A percentile compares a stretch with the other conserved stretches of the same genome.
phyloP scores from a whole-genome alignment of 2,113 vertebrate species.

The Istiophorus platypterus region DNA sequence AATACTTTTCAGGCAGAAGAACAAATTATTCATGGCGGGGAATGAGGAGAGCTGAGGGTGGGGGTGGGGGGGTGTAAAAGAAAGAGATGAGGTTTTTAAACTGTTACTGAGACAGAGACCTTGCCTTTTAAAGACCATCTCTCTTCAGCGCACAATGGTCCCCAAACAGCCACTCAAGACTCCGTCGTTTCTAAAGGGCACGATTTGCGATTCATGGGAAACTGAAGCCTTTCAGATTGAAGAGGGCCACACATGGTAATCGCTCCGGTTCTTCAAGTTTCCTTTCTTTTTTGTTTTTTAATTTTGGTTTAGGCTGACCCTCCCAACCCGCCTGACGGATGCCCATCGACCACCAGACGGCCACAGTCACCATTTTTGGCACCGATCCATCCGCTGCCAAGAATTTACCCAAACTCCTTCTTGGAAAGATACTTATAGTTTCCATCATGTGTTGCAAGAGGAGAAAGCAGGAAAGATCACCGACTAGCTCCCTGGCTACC shows the following conservation, averaged over 20 bases:
- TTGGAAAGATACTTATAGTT: too few relatives aligned
- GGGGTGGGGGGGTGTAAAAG: neutral
- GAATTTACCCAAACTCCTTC: too few relatives aligned
- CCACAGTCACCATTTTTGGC: neutral
- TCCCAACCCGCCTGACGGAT: neutral
- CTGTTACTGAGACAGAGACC: slow-evolving; percentile 37
- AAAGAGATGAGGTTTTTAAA: slow-evolving; percentile 28
- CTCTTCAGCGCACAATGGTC: slow-evolving; percentile 1
- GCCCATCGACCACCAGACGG: neutral
- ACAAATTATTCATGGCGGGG: slow-evolving; percentile 22
- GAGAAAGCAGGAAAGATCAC: neutral
- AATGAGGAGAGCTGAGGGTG: slow-evolving; percentile 23
- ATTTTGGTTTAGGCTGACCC: too few relatives aligned
- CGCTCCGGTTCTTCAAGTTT: neutral
- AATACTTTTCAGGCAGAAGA: slow-evolving; percentile 34
- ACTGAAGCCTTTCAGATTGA: slow-evolving; percentile 29
- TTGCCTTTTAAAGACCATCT: slow-evolving; percentile 45
- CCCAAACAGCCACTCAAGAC: slow-evolving; percentile 23
- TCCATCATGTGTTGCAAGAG: neutral
- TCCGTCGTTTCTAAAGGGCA: slow-evolving; percentile 36
- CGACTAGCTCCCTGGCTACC: neutral
- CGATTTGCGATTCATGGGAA: slow-evolving; percentile 29
- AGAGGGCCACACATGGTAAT: neutral
- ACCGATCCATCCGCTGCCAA: too few relatives aligned
- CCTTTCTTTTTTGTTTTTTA: neutral